Conservation (phyloP, 1,140 invertebrate genomes). For the Aporrectodea caliginosa region DNA sequence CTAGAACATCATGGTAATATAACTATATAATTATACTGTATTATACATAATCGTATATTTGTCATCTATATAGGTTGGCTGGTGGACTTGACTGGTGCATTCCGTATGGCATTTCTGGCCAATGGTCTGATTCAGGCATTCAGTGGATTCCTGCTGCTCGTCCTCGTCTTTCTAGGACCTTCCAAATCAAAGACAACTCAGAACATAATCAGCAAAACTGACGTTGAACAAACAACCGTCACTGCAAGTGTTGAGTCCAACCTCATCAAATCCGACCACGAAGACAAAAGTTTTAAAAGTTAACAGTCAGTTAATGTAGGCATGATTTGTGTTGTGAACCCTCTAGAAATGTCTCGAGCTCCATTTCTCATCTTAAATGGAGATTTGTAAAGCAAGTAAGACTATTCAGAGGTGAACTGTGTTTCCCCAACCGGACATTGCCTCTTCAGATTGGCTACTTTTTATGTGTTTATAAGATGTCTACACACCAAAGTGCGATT, state of each 20-base stretch:
- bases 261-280: neutral
- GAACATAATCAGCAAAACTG: neutral
- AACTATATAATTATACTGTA: no score
- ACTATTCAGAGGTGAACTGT: no score
- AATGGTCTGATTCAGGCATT: neutral
- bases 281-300: neutral
- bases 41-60: no score
- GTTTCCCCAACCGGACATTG: no score
- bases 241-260: neutral
- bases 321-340: neutral
- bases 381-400: no score
- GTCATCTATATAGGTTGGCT: neutral
- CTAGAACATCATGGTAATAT: no score
- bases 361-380: no score
- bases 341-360: no score
- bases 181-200: neutral
- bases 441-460: no score
- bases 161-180: neutral
- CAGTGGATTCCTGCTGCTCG: neutral
- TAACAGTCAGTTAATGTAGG: no score
- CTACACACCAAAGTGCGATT: no score
- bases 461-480: no score
- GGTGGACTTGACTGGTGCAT: neutral
- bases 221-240: neutral
- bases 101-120: neutral